Evolutionary conservation across 2,888 invertebrate genomes (phyloP).

Genomic region (Mesopsocus fuscifrons): DNA sequence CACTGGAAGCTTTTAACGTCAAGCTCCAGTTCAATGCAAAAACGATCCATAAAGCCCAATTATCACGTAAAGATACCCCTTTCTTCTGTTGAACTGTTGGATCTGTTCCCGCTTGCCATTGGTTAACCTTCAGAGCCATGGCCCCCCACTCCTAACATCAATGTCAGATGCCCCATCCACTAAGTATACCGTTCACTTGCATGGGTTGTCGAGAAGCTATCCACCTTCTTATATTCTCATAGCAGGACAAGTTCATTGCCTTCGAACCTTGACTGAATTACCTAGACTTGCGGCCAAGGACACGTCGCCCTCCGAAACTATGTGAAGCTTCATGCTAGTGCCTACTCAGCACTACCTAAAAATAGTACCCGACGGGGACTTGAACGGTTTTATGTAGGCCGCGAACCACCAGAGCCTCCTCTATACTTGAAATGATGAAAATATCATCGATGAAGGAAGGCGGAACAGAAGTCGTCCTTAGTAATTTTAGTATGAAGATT

Average conservation of each 20-base stretch:
- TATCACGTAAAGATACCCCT: background rate
- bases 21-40: background rate
- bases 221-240: background rate
- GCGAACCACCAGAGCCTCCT: too few relatives aligned
- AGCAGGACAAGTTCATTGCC: slow-evolving; percentile 40
- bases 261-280: slow-evolving; percentile 74
- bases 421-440: too few relatives aligned
- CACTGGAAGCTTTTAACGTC: background rate
- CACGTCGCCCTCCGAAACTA: slow-evolving; percentile 25
- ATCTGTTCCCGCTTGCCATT: background rate
- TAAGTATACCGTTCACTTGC: too few relatives aligned
- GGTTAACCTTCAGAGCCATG: slow-evolving; percentile 14
- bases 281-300: slow-evolving; percentile 49
- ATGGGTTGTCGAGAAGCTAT: too few relatives aligned
- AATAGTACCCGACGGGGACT: too few relatives aligned
- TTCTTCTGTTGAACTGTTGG: background rate
- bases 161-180: background rate
- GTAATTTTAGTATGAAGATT: too few relatives aligned
- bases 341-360: too few relatives aligned
- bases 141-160: slow-evolving; percentile 11
- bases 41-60: background rate
- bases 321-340: too few relatives aligned
- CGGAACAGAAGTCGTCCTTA: too few relatives aligned
- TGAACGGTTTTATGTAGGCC: too few relatives aligned
- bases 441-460: too few relatives aligned